phyloP scores from a whole-genome alignment of 1,140 invertebrate genomes.

The Nasonia longicornis region DNA sequence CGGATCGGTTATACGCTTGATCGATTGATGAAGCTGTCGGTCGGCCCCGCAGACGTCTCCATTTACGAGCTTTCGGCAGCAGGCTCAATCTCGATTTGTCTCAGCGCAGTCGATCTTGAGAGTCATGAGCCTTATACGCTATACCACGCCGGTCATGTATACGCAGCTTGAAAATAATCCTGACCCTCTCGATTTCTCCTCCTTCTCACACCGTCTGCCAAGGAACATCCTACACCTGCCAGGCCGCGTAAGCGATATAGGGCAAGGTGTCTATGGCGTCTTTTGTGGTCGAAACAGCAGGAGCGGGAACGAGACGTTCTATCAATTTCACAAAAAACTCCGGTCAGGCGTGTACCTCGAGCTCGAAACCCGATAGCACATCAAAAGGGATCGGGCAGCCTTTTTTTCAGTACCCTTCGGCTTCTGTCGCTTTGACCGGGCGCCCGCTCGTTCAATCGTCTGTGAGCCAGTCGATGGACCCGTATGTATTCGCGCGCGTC shows the following conservation, averaged over 20 bases:
- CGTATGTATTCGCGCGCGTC: too few species aligned
- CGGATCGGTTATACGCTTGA: slow-evolving; percentile 32
- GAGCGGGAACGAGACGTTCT: background rate
- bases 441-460: background rate
- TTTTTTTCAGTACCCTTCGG: background rate
- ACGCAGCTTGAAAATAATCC: background rate
- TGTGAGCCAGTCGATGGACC: background rate
- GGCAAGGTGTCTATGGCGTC: slow-evolving; percentile 11
- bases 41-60: slow-evolving; percentile 9
- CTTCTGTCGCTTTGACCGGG: slow-evolving; percentile 29
- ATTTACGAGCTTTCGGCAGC: background rate
- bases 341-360: background rate
- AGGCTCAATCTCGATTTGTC: slow-evolving; percentile 7
- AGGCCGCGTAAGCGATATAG: slow-evolving; percentile 23
- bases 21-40: slow-evolving; percentile 33
- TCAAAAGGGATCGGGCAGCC: slow-evolving; percentile 37
- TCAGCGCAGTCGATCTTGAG: background rate
- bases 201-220: background rate
- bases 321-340: slow-evolving; percentile 43
- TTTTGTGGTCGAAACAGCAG: slow-evolving; percentile 26
- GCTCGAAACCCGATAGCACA: slow-evolving; percentile 43
- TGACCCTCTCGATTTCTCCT: background rate
- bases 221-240: slow-evolving; percentile 7
- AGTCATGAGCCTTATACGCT: background rate
- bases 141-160: background rate